phyloP scores from a whole-genome alignment of 2,113 vertebrate species.

The Pterophyllum scalare region DNA sequence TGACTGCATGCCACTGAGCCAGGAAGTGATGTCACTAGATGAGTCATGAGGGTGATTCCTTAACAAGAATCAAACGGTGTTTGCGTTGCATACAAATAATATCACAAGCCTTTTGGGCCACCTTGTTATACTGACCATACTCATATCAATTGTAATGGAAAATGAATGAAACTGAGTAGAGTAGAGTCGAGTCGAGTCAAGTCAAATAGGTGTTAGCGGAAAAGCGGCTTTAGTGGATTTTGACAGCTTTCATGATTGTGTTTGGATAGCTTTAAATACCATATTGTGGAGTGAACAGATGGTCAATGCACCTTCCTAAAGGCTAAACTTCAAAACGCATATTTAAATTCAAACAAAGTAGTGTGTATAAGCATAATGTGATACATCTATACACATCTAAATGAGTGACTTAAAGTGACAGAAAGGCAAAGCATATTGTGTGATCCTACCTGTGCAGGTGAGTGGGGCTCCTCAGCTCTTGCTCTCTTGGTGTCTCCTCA shows the following conservation, averaged over 20 bases:
- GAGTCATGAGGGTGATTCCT: no score
- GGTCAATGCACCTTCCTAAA: background rate
- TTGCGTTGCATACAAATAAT: no score
- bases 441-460: constrained; percentile 61
- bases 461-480: constrained; percentile 38
- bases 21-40: no score
- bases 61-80: no score
- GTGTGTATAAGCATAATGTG: background rate
- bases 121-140: no score
- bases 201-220: no score
- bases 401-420: background rate
- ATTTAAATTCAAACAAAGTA: background rate
- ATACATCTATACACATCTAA: background rate
- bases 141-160: no score
- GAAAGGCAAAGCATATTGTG: background rate
- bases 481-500: constrained; percentile 20
- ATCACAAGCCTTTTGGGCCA: no score
- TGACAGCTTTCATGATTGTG: background rate
- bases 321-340: background rate
- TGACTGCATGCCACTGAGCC: no score
- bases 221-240: background rate
- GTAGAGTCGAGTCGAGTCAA: no score
- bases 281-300: background rate
- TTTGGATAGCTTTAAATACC: background rate
- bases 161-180: no score